These are phyloP conservation scores for Drosophila dunni DNA, from an alignment of 1,140 invertebrate species.

Conservation along the genomic window DNA sequence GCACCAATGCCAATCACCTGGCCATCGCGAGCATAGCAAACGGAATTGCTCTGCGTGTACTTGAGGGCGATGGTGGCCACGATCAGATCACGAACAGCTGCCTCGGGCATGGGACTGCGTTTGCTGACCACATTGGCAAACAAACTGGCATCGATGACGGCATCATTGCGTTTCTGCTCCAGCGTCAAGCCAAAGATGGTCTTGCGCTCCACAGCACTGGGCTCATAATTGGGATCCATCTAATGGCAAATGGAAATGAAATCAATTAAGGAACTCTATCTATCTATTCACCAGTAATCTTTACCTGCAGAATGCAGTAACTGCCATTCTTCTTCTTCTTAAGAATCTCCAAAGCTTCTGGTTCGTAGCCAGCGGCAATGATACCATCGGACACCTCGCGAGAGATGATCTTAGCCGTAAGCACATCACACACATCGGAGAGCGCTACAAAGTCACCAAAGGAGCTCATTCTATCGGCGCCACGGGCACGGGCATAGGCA, in stretches of 20 bases:
- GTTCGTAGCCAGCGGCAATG: constrained; percentile 95
- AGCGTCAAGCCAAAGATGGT: constrained; percentile 96
- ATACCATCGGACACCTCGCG: constrained; percentile 98
- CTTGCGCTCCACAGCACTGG: constrained; percentile 92
- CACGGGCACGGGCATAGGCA: constrained; percentile 97
- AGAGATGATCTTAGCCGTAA: constrained; percentile 92
- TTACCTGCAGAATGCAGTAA: constrained; percentile 94
- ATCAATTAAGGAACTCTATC: neutral
- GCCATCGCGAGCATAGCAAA: constrained; percentile 88
- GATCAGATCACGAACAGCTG: constrained; percentile 94
- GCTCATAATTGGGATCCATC: constrained; percentile 95
- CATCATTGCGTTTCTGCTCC: constrained; percentile 97
- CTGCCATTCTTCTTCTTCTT: constrained; percentile 97
- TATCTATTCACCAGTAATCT: neutral
- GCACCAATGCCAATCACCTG: constrained; percentile 99
- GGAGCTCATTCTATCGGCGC: constrained; percentile 99
- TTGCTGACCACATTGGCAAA: constrained; percentile 95
- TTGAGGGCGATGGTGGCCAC: constrained; percentile 98
- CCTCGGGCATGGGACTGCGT: constrained; percentile 89
- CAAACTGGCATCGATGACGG: constrained; percentile 90
- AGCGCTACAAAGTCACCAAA: constrained; percentile 99
- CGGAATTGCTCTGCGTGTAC: constrained; percentile 94
- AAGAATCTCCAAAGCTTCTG: constrained; percentile 94
- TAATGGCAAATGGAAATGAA: constrained; percentile 76
- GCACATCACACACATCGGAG: constrained; percentile 95